Conservation (phyloP, 2,113 vertebrate genomes). For the Nasalis larvatus region DNA sequence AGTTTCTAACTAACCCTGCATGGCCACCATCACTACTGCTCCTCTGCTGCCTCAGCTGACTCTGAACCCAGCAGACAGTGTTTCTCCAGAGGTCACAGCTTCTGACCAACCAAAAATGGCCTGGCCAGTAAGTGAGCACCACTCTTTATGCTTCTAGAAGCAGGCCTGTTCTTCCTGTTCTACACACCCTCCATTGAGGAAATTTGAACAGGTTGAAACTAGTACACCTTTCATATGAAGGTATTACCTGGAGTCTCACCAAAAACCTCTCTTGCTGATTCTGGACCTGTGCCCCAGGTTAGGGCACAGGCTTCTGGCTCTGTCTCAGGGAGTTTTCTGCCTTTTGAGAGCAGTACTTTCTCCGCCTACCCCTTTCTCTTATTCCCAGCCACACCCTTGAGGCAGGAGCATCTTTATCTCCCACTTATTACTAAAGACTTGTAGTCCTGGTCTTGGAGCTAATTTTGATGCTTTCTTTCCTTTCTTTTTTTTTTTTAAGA, state of each 20-base stretch:
- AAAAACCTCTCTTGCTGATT: not conserved
- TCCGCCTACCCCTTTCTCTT: not conserved
- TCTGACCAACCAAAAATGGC: not conserved
- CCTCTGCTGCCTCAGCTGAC: not conserved
- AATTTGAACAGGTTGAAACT: constrained; percentile 2
- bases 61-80: not conserved
- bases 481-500: not conserved
- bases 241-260: not conserved
- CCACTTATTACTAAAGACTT: not conserved
- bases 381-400: not conserved
- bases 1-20: not conserved
- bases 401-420: not conserved
- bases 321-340: not conserved
- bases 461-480: constrained; percentile 37
- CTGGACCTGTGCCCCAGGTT: not conserved
- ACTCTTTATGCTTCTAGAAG: not conserved
- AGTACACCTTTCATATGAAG: not conserved
- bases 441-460: not conserved
- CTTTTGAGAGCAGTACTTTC: not conserved
- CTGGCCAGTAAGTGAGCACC: not conserved
- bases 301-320: not conserved
- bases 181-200: not conserved
- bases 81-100: not conserved
- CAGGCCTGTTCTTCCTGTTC: constrained; percentile 43
- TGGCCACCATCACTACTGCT: not conserved